Conservation (phyloP, 2,888 invertebrate species). For the Anarsia innoxiella region DNA sequence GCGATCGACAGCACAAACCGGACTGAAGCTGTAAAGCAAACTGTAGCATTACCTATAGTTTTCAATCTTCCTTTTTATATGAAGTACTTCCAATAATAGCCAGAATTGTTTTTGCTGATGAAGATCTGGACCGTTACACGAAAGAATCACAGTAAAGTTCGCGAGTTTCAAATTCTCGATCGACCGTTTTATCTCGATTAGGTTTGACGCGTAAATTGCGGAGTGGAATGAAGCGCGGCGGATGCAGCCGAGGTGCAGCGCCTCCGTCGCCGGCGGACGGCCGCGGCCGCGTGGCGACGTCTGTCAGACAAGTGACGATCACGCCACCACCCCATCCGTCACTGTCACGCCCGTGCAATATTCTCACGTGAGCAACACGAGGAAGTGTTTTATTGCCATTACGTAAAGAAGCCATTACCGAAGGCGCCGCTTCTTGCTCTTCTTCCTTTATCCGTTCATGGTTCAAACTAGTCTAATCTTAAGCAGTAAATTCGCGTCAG, state of each 20-base stretch:
- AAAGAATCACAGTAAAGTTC: constrained; percentile 5
- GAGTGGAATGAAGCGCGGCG: constrained; percentile 3
- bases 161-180: constrained; percentile 11
- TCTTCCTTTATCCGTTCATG: constrained; percentile 32
- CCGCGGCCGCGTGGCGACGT: too few species aligned
- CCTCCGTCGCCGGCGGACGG: neutral
- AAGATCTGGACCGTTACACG: constrained; percentile 4
- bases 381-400: constrained; percentile 58
- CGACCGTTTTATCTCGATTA: constrained; percentile 17
- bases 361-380: constrained; percentile 52
- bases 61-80: too few species aligned
- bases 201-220: constrained; percentile 16
- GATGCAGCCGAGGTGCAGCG: constrained; percentile 1
- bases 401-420: constrained; percentile 52
- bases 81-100: too few species aligned
- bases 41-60: too few species aligned
- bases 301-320: too few species aligned
- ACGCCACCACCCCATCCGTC: constrained; percentile 45
- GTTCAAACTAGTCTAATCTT: constrained; percentile 42
- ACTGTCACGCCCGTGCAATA: constrained; percentile 46
- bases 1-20: too few species aligned
- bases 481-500: constrained; percentile 58
- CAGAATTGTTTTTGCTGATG: constrained; percentile 8
- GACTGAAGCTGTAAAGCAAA: too few species aligned
- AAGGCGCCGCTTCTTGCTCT: constrained; percentile 36